A percentile compares a stretch with the other conserved stretches of the same genome.
Evolutionary conservation across 2,797 vertebrate species (phyloP).

Genomic region (Florisuga fusca): DNA sequence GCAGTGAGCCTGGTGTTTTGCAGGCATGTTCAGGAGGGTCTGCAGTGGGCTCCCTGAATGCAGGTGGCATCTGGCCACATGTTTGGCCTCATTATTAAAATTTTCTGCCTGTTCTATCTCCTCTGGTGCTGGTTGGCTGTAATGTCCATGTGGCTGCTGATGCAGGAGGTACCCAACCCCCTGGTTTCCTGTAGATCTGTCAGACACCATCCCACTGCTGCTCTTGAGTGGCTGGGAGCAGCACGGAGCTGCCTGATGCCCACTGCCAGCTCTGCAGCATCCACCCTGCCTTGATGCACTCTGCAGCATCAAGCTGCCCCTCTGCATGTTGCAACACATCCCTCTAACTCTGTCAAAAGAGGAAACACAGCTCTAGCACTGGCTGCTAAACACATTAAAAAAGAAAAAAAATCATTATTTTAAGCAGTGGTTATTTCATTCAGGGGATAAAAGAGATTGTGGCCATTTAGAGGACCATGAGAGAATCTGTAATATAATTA

Average conservation of each 20-base stretch:
- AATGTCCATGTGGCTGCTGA: fast-evolving
- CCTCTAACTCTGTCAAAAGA: fast-evolving
- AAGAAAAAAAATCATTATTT: neutral
- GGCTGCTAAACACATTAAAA: neutral
- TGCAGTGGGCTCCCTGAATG: neutral
- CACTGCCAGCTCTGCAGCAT: neutral
- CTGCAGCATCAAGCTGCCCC: neutral
- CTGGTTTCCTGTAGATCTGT: fast-evolving
- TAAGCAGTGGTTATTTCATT: conserved; percentile 29
- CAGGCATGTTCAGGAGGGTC: neutral
- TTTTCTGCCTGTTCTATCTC: neutral
- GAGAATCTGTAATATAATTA: conserved; percentile 44
- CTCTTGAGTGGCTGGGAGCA: fast-evolving
- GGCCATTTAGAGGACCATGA: conserved; percentile 20
- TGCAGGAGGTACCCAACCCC: neutral
- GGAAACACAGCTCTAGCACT: fast-evolving
- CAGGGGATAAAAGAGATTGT: neutral
- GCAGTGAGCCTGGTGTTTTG: neutral
- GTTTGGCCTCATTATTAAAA: neutral
- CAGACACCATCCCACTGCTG: neutral
- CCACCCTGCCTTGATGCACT: no score
- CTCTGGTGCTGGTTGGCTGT: neutral
- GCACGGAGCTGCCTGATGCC: neutral
- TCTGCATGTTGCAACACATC: neutral
- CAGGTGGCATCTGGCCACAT: fast-evolving